These are phyloP conservation scores for Marcusenius ussheri DNA, from an alignment of 2,113 vertebrate species.

Conservation along the genomic window DNA sequence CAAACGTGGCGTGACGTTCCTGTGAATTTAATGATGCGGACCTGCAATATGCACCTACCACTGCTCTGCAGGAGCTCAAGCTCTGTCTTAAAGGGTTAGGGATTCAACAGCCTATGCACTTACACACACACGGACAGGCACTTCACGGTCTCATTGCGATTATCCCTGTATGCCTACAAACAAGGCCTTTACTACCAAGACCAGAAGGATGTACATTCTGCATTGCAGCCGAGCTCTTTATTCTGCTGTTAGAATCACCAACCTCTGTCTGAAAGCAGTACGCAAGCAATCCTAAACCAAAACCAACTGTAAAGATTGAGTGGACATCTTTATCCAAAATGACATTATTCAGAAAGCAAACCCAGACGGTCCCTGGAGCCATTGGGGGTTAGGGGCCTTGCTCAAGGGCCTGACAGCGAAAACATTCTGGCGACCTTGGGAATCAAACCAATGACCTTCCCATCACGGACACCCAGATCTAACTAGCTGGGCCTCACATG, in stretches of 20 bases:
- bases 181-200: background rate
- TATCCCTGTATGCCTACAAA: background rate
- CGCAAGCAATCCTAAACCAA: background rate
- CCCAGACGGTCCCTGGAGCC: background rate
- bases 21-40: background rate
- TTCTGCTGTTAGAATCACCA: constrained; percentile 10
- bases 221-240: background rate
- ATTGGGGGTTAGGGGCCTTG: background rate
- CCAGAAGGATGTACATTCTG: background rate
- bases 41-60: background rate
- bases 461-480: background rate
- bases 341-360: background rate
- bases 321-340: background rate
- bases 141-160: background rate
- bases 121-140: background rate
- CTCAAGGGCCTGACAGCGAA: background rate
- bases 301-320: background rate
- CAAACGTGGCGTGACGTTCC: background rate
- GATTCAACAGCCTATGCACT: background rate
- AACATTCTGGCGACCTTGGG: background rate
- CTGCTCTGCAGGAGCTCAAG: background rate
- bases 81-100: background rate
- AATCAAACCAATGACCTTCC: background rate
- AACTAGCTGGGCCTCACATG: background rate
- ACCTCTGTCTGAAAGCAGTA: background rate